Evolutionary conservation across 2,888 invertebrate genomes (phyloP).

Genomic region (Arrhopalites spinosus): DNA sequence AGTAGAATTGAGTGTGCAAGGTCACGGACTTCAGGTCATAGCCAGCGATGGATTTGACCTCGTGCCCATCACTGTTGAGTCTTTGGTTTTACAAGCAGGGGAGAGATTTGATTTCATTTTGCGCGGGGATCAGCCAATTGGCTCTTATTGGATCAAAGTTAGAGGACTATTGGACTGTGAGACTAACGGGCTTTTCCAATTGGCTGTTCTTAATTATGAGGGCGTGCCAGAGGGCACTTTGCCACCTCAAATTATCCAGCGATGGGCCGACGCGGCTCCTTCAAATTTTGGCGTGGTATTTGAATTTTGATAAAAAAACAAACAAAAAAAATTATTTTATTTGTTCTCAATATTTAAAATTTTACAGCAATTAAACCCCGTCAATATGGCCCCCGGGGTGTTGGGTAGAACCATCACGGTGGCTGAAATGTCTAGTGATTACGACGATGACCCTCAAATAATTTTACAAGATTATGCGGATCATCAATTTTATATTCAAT

Average conservation of each 20-base stretch:
- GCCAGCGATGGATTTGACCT: constrained; percentile 80
- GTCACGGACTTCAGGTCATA: constrained; percentile 77
- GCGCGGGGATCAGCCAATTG: constrained; percentile 72
- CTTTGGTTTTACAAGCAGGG: constrained; percentile 79
- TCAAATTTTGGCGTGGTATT: background rate
- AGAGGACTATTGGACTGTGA: background rate
- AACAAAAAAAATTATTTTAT: background rate
- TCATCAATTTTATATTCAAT: constrained; percentile 80
- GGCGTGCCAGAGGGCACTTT: constrained; percentile 64
- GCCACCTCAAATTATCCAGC: constrained; percentile 50
- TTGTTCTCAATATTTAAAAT: constrained; percentile 9
- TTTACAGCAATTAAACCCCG: constrained; percentile 75
- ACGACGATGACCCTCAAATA: constrained; percentile 63
- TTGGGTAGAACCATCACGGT: constrained; percentile 64
- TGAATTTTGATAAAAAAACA: background rate
- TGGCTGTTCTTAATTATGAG: constrained; percentile 65
- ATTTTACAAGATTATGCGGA: constrained; percentile 71
- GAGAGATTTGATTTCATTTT: constrained; percentile 85
- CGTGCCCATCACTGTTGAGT: constrained; percentile 65
- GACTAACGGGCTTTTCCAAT: background rate
- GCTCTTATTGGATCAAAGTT: constrained; percentile 66
- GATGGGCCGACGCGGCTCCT: constrained; percentile 62
- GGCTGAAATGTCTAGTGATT: constrained; percentile 55
- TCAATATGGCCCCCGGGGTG: constrained; percentile 78
- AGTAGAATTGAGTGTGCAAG: constrained; percentile 79